phyloP scores from a whole-genome alignment of 2,797 vertebrate genomes.

The Sebastes wilsoni region DNA sequence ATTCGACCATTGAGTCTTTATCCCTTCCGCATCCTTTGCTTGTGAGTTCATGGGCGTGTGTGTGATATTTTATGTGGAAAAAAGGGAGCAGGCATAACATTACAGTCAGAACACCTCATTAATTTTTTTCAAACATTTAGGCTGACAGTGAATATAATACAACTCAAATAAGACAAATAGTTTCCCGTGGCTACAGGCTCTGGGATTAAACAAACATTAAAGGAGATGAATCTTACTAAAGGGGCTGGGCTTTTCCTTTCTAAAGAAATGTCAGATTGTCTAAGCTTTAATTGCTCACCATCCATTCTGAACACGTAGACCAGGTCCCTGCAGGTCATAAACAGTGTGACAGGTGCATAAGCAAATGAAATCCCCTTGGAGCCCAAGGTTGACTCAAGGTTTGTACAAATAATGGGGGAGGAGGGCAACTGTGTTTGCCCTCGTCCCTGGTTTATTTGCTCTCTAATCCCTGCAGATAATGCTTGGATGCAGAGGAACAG shows the following conservation, averaged over 20 bases:
- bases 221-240: neutral
- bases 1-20: neutral
- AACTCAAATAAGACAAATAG: neutral
- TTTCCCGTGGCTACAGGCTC: neutral
- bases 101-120: neutral
- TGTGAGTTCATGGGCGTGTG: neutral
- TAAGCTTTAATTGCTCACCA: conserved; percentile 3
- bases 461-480: conserved; percentile 19
- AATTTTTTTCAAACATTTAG: neutral
- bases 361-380: conserved; percentile 14
- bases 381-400: conserved; percentile 20
- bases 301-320: neutral
- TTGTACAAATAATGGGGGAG: conserved; percentile 24
- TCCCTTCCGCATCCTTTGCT: neutral
- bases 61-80: conserved; percentile 5
- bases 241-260: neutral
- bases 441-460: conserved; percentile 7
- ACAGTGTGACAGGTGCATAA: conserved; percentile 19
- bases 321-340: neutral
- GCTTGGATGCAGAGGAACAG: neutral
- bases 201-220: neutral
- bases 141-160: neutral
- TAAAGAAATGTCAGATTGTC: neutral
- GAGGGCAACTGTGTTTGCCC: neutral
- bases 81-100: neutral